Conservation (phyloP, 1,140 invertebrate species). For the Dendroctonus valens region DNA sequence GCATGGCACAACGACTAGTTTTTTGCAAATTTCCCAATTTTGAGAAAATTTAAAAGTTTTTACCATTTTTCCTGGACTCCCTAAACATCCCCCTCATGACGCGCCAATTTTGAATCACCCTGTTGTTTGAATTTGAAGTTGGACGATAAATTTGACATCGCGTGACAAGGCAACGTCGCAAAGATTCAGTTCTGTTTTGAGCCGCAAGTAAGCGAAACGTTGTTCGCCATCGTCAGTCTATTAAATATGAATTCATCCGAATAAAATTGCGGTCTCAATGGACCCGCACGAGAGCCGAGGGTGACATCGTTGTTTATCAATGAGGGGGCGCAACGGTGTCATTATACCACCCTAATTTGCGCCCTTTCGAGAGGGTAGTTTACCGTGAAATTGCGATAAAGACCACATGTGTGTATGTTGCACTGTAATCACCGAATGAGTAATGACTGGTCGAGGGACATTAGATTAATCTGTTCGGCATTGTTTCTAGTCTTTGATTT, state of each 20-base stretch:
- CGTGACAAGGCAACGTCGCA: too few species aligned
- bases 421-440: slow-evolving; percentile 12
- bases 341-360: slow-evolving; percentile 23
- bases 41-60: too few species aligned
- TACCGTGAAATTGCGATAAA: slow-evolving; percentile 25
- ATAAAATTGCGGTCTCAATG: slow-evolving; percentile 12
- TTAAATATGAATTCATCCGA: slow-evolving; percentile 15
- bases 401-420: slow-evolving; percentile 13
- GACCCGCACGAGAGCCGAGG: background rate
- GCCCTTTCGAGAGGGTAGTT: slow-evolving; percentile 10
- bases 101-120: too few species aligned
- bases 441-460: slow-evolving; percentile 3
- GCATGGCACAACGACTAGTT: too few species aligned
- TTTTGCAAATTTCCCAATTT: too few species aligned
- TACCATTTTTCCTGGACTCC: too few species aligned
- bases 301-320: background rate
- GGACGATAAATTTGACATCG: too few species aligned
- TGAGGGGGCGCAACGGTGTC: slow-evolving; percentile 11
- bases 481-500: background rate
- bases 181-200: too few species aligned
- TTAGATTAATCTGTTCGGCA: background rate
- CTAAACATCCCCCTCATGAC: too few species aligned
- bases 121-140: too few species aligned
- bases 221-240: background rate
- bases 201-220: too few species aligned